Conservation (phyloP, 2,888 invertebrate species). For the Thereva nobilitata region DNA sequence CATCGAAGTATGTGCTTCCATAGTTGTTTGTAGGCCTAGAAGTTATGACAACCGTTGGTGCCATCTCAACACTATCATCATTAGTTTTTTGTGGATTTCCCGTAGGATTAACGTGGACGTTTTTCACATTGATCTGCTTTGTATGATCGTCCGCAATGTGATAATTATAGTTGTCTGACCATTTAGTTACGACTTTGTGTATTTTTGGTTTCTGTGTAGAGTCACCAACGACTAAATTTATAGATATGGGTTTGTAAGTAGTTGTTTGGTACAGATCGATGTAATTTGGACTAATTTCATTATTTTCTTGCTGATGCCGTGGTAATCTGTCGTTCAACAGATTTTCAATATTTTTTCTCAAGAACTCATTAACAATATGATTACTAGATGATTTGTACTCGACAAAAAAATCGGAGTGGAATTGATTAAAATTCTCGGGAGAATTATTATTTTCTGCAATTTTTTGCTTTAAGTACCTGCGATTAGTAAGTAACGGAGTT, state of each 20-base stretch:
- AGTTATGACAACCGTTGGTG: slow-evolving; percentile 16
- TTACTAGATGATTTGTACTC: slow-evolving; percentile 41
- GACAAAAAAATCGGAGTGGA: slow-evolving; percentile 27
- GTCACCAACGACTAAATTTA: too few species aligned
- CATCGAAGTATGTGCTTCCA: neutral
- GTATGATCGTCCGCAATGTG: neutral
- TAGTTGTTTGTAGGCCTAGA: neutral
- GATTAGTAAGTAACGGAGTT: slow-evolving; percentile 36
- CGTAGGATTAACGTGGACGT: too few species aligned
- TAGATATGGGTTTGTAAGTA: too few species aligned
- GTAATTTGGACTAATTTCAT: slow-evolving; percentile 3
- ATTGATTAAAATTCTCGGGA: too few species aligned
- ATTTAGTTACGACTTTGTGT: slow-evolving; percentile 34
- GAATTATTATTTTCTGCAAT: slow-evolving; percentile 17
- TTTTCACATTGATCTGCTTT: neutral
- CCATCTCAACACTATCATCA: neutral
- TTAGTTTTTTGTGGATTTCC: too few species aligned
- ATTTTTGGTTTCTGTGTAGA: slow-evolving; percentile 25
- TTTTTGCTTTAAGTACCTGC: slow-evolving; percentile 41
- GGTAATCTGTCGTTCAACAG: slow-evolving; percentile 36
- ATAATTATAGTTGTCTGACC: slow-evolving; percentile 18
- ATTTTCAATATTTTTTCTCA: slow-evolving; percentile 37
- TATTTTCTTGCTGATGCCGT: neutral
- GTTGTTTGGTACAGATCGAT: too few species aligned
- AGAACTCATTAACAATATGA: slow-evolving; percentile 43